These are phyloP conservation scores for Melanargia galathea DNA, from an alignment of 2,888 invertebrate species.

Conservation along the genomic window DNA sequence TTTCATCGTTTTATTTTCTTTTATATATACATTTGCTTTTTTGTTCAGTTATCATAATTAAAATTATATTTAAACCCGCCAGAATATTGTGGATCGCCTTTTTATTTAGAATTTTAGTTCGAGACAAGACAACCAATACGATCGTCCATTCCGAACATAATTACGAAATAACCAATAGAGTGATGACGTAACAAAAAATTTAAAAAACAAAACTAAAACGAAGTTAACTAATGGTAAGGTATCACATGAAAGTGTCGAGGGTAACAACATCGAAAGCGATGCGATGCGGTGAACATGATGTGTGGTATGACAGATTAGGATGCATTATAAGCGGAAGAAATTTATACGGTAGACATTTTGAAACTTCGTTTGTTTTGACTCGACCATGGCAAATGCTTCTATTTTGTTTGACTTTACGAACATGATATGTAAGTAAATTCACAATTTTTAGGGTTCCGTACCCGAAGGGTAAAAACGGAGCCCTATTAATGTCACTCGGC, in stretches of 20 bases:
- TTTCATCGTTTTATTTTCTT: too few species aligned
- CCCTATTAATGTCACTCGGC: too few species aligned
- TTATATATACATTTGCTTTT: too few species aligned
- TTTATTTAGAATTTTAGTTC: background rate
- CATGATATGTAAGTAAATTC: background rate
- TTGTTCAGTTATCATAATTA: too few species aligned
- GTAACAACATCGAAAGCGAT: conserved; percentile 49
- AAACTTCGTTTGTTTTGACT: background rate
- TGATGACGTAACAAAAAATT: conserved; percentile 1
- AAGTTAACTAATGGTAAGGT: conserved; percentile 42
- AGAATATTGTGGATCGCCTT: background rate
- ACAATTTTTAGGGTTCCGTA: too few species aligned
- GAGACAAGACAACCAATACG: background rate
- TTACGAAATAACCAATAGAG: background rate
- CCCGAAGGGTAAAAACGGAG: too few species aligned
- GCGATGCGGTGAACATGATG: conserved; percentile 42
- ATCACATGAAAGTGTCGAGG: conserved; percentile 53
- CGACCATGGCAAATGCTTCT: background rate
- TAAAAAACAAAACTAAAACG: conserved; percentile 12
- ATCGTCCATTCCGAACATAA: background rate
- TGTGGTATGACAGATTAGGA: conserved; percentile 52
- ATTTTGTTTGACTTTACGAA: background rate
- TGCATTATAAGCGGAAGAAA: conserved; percentile 43
- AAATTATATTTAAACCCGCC: too few species aligned
- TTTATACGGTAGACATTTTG: background rate